These are phyloP conservation scores for Phalera bucephala DNA, from an alignment of 2,888 invertebrate species.

Conservation along the genomic window DNA sequence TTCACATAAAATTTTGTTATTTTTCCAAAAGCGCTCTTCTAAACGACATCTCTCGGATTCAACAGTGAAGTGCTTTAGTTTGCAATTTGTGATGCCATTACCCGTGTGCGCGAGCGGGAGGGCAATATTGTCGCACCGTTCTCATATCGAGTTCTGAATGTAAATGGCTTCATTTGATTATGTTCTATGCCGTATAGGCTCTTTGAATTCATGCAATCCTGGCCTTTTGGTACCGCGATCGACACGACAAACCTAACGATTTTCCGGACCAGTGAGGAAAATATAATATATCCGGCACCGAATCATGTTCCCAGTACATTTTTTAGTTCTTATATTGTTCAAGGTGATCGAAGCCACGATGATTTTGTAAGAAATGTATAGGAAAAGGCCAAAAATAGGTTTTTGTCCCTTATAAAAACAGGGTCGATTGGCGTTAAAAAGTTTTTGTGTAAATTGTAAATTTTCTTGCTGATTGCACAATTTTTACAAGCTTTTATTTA, in stretches of 20 bases:
- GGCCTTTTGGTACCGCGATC: slow-evolving; percentile 47
- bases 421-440: too few relatives aligned
- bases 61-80: slow-evolving; percentile 55
- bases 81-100: slow-evolving; percentile 75
- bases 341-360: too few relatives aligned
- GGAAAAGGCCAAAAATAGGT: too few relatives aligned
- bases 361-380: too few relatives aligned
- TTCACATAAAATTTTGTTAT: slow-evolving; percentile 71
- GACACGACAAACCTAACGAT: slow-evolving; percentile 42
- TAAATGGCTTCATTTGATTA: slow-evolving; percentile 80
- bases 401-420: too few relatives aligned
- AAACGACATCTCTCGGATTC: slow-evolving; percentile 58
- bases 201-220: slow-evolving; percentile 73
- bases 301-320: neutral
- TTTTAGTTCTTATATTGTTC: too few relatives aligned
- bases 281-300: slow-evolving; percentile 16
- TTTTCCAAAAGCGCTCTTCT: slow-evolving; percentile 58
- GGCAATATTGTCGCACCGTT: slow-evolving; percentile 45
- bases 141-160: slow-evolving; percentile 66
- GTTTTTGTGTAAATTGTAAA: too few relatives aligned
- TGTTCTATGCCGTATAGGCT: slow-evolving; percentile 66
- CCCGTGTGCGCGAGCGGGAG: slow-evolving; percentile 61
- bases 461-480: too few relatives aligned
- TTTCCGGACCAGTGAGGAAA: slow-evolving; percentile 31
- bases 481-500: too few relatives aligned